phyloP scores from a whole-genome alignment of 2,888 invertebrate species.

The Trimorus sp. region DNA sequence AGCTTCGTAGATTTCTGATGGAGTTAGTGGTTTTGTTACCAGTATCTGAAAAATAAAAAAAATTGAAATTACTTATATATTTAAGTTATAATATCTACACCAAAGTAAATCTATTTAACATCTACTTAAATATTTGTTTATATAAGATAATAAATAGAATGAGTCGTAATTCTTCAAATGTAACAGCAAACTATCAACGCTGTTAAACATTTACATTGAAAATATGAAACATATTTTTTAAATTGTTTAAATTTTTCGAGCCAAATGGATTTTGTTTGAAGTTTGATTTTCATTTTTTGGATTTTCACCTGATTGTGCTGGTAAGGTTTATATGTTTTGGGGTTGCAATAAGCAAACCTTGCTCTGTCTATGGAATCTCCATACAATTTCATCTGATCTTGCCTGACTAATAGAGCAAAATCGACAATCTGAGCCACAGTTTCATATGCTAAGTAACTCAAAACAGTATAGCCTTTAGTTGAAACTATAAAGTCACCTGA shows the following conservation, averaged over 20 bases:
- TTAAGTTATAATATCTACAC: background rate
- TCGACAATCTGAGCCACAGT: conserved; percentile 95
- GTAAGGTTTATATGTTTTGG: conserved; percentile 80
- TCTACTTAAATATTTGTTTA: no score
- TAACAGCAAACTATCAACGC: no score
- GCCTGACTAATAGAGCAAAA: conserved; percentile 89
- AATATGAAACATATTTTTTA: no score
- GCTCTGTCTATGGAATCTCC: conserved; percentile 88
- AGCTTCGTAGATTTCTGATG: conserved; percentile 92
- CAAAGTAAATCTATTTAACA: background rate
- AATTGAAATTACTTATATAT: conserved; percentile 22
- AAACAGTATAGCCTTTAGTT: conserved; percentile 87
- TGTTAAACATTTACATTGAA: no score
- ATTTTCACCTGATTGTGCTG: conserved; percentile 76
- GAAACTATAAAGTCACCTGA: conserved; percentile 84
- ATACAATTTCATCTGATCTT: conserved; percentile 87
- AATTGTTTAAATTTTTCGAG: no score
- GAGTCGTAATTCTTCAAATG: no score
- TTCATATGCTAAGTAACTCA: conserved; percentile 94
- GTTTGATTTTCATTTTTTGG: conserved; percentile 20
- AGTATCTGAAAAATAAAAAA: conserved; percentile 71
- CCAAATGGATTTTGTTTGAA: background rate
- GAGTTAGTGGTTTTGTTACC: conserved; percentile 88
- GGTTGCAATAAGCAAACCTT: conserved; percentile 85
- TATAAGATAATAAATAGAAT: no score